Evolutionary conservation across 1,140 invertebrate genomes (phyloP).

Genomic region (Leptonema lineaticorne): DNA sequence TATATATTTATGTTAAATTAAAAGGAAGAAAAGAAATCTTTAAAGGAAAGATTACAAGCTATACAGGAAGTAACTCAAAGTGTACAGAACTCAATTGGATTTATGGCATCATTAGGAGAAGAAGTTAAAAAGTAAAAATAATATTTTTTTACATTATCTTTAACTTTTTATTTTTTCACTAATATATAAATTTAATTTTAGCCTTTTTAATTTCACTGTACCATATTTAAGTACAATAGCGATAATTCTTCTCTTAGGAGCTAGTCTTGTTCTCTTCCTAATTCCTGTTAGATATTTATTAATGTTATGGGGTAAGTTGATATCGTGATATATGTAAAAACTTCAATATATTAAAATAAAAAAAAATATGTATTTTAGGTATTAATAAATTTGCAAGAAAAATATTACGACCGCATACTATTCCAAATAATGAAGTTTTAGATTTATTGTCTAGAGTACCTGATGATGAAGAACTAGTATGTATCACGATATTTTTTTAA

Average conservation of each 20-base stretch:
- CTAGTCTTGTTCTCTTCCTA: constrained; percentile 80
- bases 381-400: constrained; percentile 96
- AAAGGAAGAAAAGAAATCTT: constrained; percentile 92
- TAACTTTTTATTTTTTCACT: too few species aligned
- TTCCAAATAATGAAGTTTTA: constrained; percentile 96
- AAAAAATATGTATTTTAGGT: constrained; percentile 46
- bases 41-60: constrained; percentile 90
- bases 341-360: constrained; percentile 28
- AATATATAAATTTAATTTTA: constrained; percentile 56
- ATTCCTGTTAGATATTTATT: constrained; percentile 90
- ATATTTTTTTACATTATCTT: background rate
- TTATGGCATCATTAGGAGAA: constrained; percentile 88
- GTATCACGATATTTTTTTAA: background rate
- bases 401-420: constrained; percentile 87
- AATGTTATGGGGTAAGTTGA: constrained; percentile 83
- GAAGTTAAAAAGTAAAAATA: constrained; percentile 85
- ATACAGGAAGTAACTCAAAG: constrained; percentile 94
- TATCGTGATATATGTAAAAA: background rate
- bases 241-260: constrained; percentile 72
- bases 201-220: constrained; percentile 95
- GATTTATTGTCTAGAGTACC: constrained; percentile 95
- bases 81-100: constrained; percentile 92
- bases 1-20: constrained; percentile 17
- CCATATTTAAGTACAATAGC: constrained; percentile 94
- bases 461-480: constrained; percentile 89